These are phyloP conservation scores for Amblyjoppa fuscipennis DNA, from an alignment of 2,888 invertebrate species.

Conservation along the genomic window DNA sequence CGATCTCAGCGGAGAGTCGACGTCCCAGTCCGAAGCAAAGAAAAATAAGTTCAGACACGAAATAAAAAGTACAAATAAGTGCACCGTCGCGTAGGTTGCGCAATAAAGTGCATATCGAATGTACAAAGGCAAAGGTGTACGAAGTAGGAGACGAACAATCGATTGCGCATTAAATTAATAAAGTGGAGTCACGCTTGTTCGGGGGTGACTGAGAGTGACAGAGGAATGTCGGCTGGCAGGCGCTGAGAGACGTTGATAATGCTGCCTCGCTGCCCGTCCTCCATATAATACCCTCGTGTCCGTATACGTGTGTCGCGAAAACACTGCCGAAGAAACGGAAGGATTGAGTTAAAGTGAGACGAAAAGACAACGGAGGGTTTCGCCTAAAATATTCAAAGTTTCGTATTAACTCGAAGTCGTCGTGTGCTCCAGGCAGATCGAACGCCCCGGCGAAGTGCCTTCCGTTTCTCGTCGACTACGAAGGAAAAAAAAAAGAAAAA, in stretches of 20 bases:
- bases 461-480: conserved; percentile 36
- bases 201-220: conserved; percentile 14
- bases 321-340: conserved; percentile 12
- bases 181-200: conserved; percentile 51
- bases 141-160: conserved; percentile 51
- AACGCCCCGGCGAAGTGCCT: conserved; percentile 39
- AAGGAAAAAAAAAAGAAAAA: background rate
- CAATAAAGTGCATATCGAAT: conserved; percentile 37
- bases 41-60: conserved; percentile 15
- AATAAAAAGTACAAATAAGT: conserved; percentile 9
- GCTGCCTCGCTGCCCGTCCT: conserved; percentile 2
- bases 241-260: conserved; percentile 50
- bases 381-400: conserved; percentile 60
- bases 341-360: conserved; percentile 12
- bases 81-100: background rate
- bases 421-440: conserved; percentile 43
- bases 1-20: background rate
- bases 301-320: background rate
- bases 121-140: conserved; percentile 17
- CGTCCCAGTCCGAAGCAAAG: background rate
- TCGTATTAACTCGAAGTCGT: conserved; percentile 61
- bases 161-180: conserved; percentile 67
- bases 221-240: conserved; percentile 19
- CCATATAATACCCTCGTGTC: background rate
- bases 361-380: conserved; percentile 13